Conservation (phyloP, 2,888 invertebrate genomes). For the Drosophila atroscutellata region DNA sequence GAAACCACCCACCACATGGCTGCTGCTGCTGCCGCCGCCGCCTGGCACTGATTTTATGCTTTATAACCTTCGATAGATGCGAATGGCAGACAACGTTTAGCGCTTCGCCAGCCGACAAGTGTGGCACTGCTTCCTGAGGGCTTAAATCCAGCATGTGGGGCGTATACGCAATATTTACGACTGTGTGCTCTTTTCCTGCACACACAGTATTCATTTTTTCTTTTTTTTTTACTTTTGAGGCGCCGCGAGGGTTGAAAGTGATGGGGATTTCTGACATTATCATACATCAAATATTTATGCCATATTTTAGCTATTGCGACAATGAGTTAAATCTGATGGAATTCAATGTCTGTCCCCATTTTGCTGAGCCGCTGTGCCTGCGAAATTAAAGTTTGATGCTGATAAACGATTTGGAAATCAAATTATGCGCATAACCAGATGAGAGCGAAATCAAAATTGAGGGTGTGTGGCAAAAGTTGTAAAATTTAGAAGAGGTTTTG, state of each 20-base stretch:
- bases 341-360: constrained; percentile 37
- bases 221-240: constrained; percentile 19
- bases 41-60: constrained; percentile 84
- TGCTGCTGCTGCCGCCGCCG: constrained; percentile 16
- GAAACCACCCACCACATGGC: constrained; percentile 31
- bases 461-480: constrained; percentile 26
- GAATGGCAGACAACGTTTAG: constrained; percentile 74
- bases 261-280: constrained; percentile 46
- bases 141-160: constrained; percentile 30
- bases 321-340: constrained; percentile 80
- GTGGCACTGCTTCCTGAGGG: constrained; percentile 78
- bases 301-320: constrained; percentile 73
- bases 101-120: constrained; percentile 68
- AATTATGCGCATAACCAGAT: constrained; percentile 75
- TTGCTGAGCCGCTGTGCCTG: constrained; percentile 49
- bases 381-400: constrained; percentile 78
- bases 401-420: constrained; percentile 83
- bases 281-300: constrained; percentile 80
- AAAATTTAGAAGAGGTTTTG: constrained; percentile 32
- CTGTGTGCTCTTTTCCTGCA: constrained; percentile 31
- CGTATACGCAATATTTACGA: constrained; percentile 70
- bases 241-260: constrained; percentile 39
- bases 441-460: constrained; percentile 23
- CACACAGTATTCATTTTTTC: constrained; percentile 12
- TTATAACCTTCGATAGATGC: constrained; percentile 83